phyloP scores from a whole-genome alignment of 1,140 invertebrate genomes.

The Drosophila baimaii region DNA sequence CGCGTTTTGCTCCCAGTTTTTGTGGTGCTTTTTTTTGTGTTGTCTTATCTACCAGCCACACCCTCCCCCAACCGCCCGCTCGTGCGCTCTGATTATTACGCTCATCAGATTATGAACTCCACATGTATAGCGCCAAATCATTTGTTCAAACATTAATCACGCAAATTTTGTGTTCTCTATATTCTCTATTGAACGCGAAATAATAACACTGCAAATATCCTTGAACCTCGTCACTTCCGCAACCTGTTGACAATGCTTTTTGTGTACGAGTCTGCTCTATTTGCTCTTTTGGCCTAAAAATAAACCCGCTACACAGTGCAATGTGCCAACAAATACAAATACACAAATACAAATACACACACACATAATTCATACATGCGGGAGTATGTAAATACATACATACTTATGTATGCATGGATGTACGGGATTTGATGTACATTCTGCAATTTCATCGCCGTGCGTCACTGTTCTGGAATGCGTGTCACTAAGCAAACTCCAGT shows the following conservation, averaged over 20 bases:
- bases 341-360: constrained; percentile 9
- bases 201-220: constrained; percentile 45
- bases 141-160: constrained; percentile 54
- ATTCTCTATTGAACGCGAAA: neutral
- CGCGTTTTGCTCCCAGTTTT: constrained; percentile 9
- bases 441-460: constrained; percentile 29
- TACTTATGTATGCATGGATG: neutral
- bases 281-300: constrained; percentile 58
- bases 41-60: constrained; percentile 37
- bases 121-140: constrained; percentile 61
- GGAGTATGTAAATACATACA: constrained; percentile 12
- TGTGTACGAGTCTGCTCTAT: constrained; percentile 36
- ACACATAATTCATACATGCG: constrained; percentile 7
- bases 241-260: constrained; percentile 74
- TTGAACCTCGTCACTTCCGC: constrained; percentile 72
- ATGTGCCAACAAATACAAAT: constrained; percentile 68
- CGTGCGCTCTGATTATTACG: constrained; percentile 40
- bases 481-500: constrained; percentile 16
- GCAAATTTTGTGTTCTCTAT: constrained; percentile 21
- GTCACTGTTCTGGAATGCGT: constrained; percentile 31
- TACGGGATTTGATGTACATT: constrained; percentile 13
- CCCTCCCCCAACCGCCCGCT: constrained; percentile 34
- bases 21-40: constrained; percentile 13
- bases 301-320: constrained; percentile 60
- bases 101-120: constrained; percentile 46